Evolutionary conservation across 2,888 invertebrate species (phyloP), one percentile per base, ranked within the genome.

Genomic region (Catotricha subobsoleta): DNA sequence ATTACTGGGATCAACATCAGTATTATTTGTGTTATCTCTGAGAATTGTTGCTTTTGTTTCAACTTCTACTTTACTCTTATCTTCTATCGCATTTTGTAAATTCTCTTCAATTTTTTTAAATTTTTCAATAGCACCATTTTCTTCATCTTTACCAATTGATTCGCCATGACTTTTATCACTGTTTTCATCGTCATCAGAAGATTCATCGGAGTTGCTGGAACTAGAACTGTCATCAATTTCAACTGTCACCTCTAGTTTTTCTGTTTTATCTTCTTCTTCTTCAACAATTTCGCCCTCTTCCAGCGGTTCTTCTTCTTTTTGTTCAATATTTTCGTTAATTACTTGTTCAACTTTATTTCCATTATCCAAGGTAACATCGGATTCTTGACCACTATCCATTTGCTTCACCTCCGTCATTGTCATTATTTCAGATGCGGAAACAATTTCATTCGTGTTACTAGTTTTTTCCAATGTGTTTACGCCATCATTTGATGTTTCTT

Each of bases 361-460:
- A n/a, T n/a, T n/a, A n/a, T n/a, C n/a, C n/a, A n/a, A n/a, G n/a
- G n/a, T n/a, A n/a, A n/a, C n/a, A n/a, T n/a, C n/a, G n/a, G n/a
- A n/a, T 25, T 40, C 37, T 13, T 40, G n/a, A n/a, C n/a, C n/a
- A n/a, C n/a, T n/a, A n/a, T n/a, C 30, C 5, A 30, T 30, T 8
- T 10, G 15, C 6, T 12, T 39, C 20, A 8, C 12, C 28, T 12
- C 25, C 34, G 16, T n/a, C n/a, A 13, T 30, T 15, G 29, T n/a
- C 21, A 19, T 6, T 30, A 12, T 12, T 36, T 28, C 31, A 25
- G 13, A 9, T 13, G 15, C 37, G 60, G 49, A 56, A 9, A 67
- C 44, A 46, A 53, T 54, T 56, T 68, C 54, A 53, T 68, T 48
- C 53, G 65, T 54, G 64, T 69, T 60, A 15, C 27, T 12, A 19